Base-by-base conservation (phyloP, 1,140 invertebrate species). In the Lasaia peninsularis region DNA sequence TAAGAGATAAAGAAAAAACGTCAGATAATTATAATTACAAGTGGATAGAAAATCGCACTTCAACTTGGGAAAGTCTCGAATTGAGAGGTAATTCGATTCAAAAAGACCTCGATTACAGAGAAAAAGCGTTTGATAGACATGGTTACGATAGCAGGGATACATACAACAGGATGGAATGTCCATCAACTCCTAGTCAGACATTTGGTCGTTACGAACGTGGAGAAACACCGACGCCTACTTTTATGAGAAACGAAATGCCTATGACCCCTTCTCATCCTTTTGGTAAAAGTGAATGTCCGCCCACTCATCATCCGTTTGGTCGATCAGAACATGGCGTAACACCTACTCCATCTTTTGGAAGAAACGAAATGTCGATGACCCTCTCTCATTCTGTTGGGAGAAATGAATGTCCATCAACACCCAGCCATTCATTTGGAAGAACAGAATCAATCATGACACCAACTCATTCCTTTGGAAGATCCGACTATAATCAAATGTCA, bases 181-280 rank as follows among this genome's bases (percentile, higher is more conserved):
- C 81, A 24, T 18, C 57, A 20, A 80, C 76, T 8, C 78, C 82
- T 16, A 74, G 18, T 52, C 75, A 72, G 56, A 54, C 69, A 8
- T 80, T 78, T 64, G 78, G 82, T 2, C 67, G 66, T 58, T 53
- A 58, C 10, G 81, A 85, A n/a, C 58, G 35, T 16, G 65, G 68
- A 16, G 44, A 58, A 40, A 80, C 74, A 2, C 71, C 73, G 16
- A 63, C 51, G 52, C 75, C 75, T 68, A 34, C 69, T 16, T 80
- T 78, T 58, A 69, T 68, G 44, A 68, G 71, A 58, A 12, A 21
- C 4, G 50, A 52, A 9, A 31, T 52, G 50, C 50, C 50, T 14
- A 33, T 8, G 18, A 52, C 50, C 9, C 50, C 50, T 14, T 28
- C 24, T 6, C 24, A 28, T 28, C 24, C 24, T 2, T 28, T 28